Percentiles rank a stretch among this genome's conserved stretches.
Evolutionary conservation across 2,797 vertebrate genomes (phyloP).

Genomic region (Graptemys geographica): DNA sequence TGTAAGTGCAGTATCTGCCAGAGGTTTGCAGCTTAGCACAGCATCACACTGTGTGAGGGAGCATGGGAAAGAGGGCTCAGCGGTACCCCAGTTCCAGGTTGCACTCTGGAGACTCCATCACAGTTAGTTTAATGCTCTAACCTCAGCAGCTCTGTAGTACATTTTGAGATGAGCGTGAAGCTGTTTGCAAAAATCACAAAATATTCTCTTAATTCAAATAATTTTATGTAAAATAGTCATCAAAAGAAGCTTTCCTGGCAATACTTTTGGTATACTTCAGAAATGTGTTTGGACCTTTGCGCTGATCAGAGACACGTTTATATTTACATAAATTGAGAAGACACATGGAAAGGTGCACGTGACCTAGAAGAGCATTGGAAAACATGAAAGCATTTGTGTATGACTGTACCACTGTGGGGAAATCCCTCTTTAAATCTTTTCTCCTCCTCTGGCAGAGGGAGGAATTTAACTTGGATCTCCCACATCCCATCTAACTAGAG

Average conservation of each 20-base stretch:
- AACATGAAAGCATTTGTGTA: not conserved
- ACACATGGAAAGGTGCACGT: not conserved
- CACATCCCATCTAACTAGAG: not conserved
- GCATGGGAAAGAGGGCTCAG: too few species aligned
- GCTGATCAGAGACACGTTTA: not conserved
- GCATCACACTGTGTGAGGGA: too few species aligned
- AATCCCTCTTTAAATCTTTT: not conserved
- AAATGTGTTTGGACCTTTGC: not conserved
- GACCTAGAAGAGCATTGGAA: not conserved
- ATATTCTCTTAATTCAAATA: constrained; percentile 12
- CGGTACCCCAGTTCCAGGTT: too few species aligned
- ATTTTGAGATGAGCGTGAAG: not conserved
- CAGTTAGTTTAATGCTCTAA: not conserved
- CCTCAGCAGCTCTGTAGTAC: not conserved
- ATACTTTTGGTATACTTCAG: not conserved
- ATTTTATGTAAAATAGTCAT: not conserved
- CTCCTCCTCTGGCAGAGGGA: not conserved
- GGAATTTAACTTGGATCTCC: not conserved
- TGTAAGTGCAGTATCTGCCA: too few species aligned
- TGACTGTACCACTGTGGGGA: not conserved
- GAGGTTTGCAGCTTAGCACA: too few species aligned
- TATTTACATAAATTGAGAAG: constrained; percentile 2
- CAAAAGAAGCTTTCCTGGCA: not conserved
- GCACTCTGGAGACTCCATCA: too few species aligned
- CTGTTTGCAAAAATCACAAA: constrained; percentile 18